Base-by-base conservation (phyloP, 2,888 invertebrate species). In the Asteroscopus sphinx region DNA sequence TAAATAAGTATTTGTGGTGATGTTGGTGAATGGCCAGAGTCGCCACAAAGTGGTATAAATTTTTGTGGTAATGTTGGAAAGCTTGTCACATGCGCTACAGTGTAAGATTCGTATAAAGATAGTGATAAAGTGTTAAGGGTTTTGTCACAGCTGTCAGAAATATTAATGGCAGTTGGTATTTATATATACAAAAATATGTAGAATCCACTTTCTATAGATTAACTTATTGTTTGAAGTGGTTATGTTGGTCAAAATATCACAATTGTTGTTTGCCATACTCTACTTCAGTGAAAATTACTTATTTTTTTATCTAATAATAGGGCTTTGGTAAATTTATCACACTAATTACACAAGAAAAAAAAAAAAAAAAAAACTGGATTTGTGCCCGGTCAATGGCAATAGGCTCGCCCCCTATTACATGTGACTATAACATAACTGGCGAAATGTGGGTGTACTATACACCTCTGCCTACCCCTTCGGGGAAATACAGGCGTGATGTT, bases 41-140 rank as follows among this genome's bases (percentile, higher is more conserved):
- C 37, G 17, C 39, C 9, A 13, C 13, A 45, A 4, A 11, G 30
- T 30, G 28, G 15, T 30, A 11, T 13, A n/a, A n/a, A n/a, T n/a
- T n/a, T n/a, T n/a, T n/a, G n/a, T 42, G 42, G 42, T 42, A 12
- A 16, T 32, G 17, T 17, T 30, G 16, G 16, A 11, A 11, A 37
- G 6, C 11, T 37, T 36, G 33, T 9, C 36, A 37, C 17, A 6
- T 21, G n/a, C 17, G 37, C 32, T 15, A 15, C 15, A 13, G 13
- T 40, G 28, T 28, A 28, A 28, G 11, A 28, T 28, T 28, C 21
- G 28, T 28, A 28, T 6, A 6, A 21, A 21, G 6, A 21, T 28
- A 28, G 28, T 28, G 9, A 9, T 28, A 28, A 28, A 25, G 6
- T 25, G 3, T 25, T 25, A 25, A 4, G 25, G 21, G 21, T 8